phyloP scores from a whole-genome alignment of 2,888 invertebrate species.

The Rhogogaster chlorosoma region DNA sequence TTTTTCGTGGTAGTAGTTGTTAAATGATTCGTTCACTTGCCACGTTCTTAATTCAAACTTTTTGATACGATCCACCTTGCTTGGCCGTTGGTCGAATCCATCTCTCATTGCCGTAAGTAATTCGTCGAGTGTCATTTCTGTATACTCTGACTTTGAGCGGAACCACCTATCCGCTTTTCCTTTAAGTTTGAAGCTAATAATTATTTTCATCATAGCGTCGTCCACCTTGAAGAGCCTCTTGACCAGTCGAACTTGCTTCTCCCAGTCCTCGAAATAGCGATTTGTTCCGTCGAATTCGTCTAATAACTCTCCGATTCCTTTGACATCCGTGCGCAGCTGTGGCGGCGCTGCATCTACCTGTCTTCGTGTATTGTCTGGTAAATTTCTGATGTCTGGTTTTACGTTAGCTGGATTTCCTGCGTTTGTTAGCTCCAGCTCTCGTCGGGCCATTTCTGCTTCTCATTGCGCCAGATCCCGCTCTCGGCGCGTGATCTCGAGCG shows the following conservation, averaged over 20 bases:
- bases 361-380: background rate
- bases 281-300: constrained; percentile 52
- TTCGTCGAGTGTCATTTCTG: constrained; percentile 24
- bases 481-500: constrained; percentile 31
- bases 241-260: constrained; percentile 48
- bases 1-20: constrained; percentile 55
- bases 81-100: constrained; percentile 41
- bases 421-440: background rate
- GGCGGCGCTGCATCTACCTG: background rate
- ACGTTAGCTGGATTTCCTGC: background rate
- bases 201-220: constrained; percentile 45
- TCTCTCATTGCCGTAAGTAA: constrained; percentile 37
- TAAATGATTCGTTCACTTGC: constrained; percentile 24
- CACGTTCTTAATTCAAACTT: constrained; percentile 21
- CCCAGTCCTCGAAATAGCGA: constrained; percentile 54
- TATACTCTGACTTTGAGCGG: constrained; percentile 38
- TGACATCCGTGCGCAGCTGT: constrained; percentile 34
- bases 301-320: constrained; percentile 50
- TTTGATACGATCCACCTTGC: constrained; percentile 28
- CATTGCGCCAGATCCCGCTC: constrained; percentile 42
- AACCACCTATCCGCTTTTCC: constrained; percentile 17
- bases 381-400: background rate
- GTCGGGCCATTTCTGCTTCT: constrained; percentile 25
- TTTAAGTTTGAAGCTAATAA: constrained; percentile 43
- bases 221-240: constrained; percentile 37